Evolutionary conservation across 2,888 invertebrate genomes (phyloP), one percentile per base, ranked within the genome.

Genomic region (Oscheius sp.): DNA sequence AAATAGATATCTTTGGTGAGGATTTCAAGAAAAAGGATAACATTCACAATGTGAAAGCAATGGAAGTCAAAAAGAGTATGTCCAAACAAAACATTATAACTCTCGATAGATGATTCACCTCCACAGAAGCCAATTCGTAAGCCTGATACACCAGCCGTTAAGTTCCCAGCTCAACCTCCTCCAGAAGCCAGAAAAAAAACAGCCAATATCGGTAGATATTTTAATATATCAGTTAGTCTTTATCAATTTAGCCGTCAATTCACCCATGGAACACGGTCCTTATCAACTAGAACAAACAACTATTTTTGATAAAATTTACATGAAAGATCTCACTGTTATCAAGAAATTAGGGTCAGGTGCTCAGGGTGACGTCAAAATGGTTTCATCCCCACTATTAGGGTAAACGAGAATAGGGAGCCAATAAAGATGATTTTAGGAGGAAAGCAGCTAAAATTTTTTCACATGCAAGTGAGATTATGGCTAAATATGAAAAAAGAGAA

Each of bases 321-420:
- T n/a, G 37, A 52, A 53, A 25, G 65, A 65, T 6, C 17, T 65
- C n/a, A 52, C 53, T 1, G 42, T 31, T 6, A 65, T 65, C 27
- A 52, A 53, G 29, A 53, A 52, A 33, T 27, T 65, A n/a, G 65
- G 53, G 10, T 37, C 39, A 23, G 65, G 65, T 10, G 52, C 65
- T 8, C 65, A 65, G 23, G 65, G 65, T 17, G 65, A 65, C 2
- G 65, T 65, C n/a, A 53, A 55, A 55, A 39, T 53, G 45, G 65
- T 65, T 23, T 65, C 65, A 8, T 31, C 53, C 0, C 65, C 65
- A 31, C 39, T 65, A 15, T 25, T 65, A 15, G 65, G 65, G 65
- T 65, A 27, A 45, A 45, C n/a, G 12, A 25, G 4, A 27, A 39
- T 58, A 5, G 8, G 12, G 31, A n/a, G 52, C 33, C 5, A 23